These are phyloP conservation scores for Polyommatus iphigenia DNA, from an alignment of 2,888 invertebrate species.

Conservation along the genomic window DNA sequence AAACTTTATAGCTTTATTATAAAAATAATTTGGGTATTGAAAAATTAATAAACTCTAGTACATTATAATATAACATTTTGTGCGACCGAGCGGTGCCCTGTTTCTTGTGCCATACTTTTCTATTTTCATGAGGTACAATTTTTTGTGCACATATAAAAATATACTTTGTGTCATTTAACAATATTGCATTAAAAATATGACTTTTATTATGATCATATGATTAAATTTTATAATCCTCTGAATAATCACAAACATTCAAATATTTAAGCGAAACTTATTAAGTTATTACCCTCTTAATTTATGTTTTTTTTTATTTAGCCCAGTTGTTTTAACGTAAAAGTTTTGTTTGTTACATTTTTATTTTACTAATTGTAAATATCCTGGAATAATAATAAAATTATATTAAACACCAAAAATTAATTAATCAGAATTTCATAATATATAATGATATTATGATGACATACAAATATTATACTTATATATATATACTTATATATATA, in stretches of 20 bases:
- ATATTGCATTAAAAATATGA: conserved; percentile 23
- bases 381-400: not conserved
- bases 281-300: not conserved
- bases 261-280: conserved; percentile 4
- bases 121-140: conserved; percentile 18
- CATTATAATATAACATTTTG: not conserved
- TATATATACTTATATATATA: too few species aligned
- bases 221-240: not conserved
- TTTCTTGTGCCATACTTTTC: conserved; percentile 6
- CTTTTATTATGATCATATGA: not conserved
- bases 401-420: not conserved
- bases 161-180: conserved; percentile 23
- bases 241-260: not conserved
- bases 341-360: not conserved
- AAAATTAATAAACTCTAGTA: not conserved
- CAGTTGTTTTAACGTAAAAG: not conserved
- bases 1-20: not conserved
- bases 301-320: not conserved
- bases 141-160: conserved; percentile 15
- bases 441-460: not conserved
- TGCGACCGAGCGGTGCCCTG: conserved; percentile 8
- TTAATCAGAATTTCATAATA: not conserved
- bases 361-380: not conserved
- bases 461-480: too few species aligned
- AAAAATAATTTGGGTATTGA: conserved; percentile 16